phyloP scores from a whole-genome alignment of 2,797 vertebrate genomes.

The Eospalax fontanierii region DNA sequence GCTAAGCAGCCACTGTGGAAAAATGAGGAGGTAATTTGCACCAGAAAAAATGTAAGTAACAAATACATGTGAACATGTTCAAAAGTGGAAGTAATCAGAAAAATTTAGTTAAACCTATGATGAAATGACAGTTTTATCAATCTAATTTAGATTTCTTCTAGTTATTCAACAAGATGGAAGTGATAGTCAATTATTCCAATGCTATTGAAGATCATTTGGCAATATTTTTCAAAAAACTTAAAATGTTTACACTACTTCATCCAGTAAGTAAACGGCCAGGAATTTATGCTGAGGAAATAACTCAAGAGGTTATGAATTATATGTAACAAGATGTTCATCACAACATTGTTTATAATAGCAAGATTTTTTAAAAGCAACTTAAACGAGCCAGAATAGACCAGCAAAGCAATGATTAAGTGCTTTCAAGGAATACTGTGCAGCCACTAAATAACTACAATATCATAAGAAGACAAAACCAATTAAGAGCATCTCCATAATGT shows the following conservation, averaged over 20 bases:
- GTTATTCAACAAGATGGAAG: conserved; percentile 3
- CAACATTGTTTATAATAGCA: conserved; percentile 62
- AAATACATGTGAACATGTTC: conserved; percentile 4
- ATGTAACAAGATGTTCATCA: conserved; percentile 53
- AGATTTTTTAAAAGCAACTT: not conserved
- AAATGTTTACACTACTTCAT: conserved; percentile 35
- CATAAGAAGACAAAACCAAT: not conserved
- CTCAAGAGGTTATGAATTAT: conserved; percentile 58
- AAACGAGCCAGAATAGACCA: not conserved
- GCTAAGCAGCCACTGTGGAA: not conserved
- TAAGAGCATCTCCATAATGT: conserved; percentile 8
- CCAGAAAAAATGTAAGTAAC: conserved; percentile 44
- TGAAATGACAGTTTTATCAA: conserved; percentile 36
- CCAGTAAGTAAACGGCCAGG: conserved; percentile 23
- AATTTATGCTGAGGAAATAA: conserved; percentile 53
- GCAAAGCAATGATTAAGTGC: not conserved
- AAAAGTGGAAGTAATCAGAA: conserved; percentile 51
- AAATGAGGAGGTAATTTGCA: not conserved
- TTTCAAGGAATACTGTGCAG: conserved; percentile 1
- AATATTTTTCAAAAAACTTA: conserved; percentile 56
- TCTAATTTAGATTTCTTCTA: conserved; percentile 38
- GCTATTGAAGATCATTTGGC: conserved; percentile 48
- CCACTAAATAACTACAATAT: not conserved
- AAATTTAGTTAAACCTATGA: conserved; percentile 57
- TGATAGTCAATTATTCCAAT: conserved; percentile 54